Percentiles rank a stretch among this genome's conserved stretches.
phyloP scores from a whole-genome alignment of 2,797 vertebrate species.

The Picus viridis region DNA sequence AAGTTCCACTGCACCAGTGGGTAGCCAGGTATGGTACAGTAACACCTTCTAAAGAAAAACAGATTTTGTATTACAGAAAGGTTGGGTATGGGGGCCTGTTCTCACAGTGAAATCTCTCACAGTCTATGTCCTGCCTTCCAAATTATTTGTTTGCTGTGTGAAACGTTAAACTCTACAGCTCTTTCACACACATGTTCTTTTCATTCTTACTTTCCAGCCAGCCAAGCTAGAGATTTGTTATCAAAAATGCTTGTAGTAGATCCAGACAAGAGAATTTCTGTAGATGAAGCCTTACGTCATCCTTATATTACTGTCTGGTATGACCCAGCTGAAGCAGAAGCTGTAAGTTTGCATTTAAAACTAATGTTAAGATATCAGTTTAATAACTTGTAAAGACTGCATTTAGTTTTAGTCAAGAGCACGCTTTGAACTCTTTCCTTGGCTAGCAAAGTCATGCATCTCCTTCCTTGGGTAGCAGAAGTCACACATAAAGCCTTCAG shows the following conservation, averaged over 20 bases:
- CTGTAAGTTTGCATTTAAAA: conserved; percentile 83
- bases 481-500: not conserved
- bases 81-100: not conserved
- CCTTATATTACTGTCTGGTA: conserved; percentile 98
- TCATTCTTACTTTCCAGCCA: conserved; percentile 80
- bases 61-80: not conserved
- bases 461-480: not conserved
- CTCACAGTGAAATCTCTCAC: not conserved
- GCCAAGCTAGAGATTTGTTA: conserved; percentile 94
- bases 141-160: not conserved
- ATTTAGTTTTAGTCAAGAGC: not conserved
- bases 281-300: conserved; percentile 94
- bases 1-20: not conserved
- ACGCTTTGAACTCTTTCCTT: not conserved
- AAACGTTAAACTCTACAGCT: not conserved
- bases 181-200: not conserved
- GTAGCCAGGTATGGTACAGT: not conserved
- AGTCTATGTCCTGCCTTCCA: not conserved
- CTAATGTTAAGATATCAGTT: not conserved
- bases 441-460: not conserved
- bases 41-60: not conserved
- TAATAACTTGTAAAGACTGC: not conserved
- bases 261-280: conserved; percentile 94
- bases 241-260: conserved; percentile 98
- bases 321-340: conserved; percentile 92